Evolutionary conservation across 30 jellyfish, hydroid and myxozoan species (phyloP), one percentile per base, ranked within the genome.

Genomic region (Cassiopea xamachana): DNA sequence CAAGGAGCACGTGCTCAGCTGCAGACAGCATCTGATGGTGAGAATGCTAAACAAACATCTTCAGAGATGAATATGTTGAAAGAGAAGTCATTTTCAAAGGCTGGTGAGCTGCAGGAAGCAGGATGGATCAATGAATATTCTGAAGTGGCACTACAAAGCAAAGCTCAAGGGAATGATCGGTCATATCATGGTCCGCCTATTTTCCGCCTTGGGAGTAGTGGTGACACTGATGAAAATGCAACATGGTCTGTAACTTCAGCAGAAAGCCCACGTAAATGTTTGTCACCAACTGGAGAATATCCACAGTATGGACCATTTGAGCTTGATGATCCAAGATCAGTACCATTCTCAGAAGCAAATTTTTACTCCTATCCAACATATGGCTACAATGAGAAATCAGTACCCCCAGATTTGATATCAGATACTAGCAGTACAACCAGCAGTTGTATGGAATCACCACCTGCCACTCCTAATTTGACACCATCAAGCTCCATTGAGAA

Each of bases 401-500:
- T 60, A 2, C 79, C 90, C 10, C 92, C 90, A 43, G 98, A 92
- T 64, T 67, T 86, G 17, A 49, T 83, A 50, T 92, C 98, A 17
- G 98, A 92, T 48, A 81, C 93, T 3, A 85, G 93, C 76, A 82
- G 91, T 79, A 83, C 76, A 14, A 72, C 89, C 1, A 69, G 94
- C 48, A 81, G 97, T 62, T 60, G 97, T 47, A 45, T 83, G 67
- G 92, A 81, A 47, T 92, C 98, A 15, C 98, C 98, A 1, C 80
- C 86, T 17, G 73, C 80, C 18, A 92, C 98, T 6, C 97, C 97
- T 12, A 83, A 88, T 47, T 27, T 90, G 58, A 90, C 97, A 60
- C 97, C 97, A 16, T 68, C 92, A 47, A 92, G 92, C 68, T 92
- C 98, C 58, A 60, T 85, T 48, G 98, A 92, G 84, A 92, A 81